Evolutionary conservation across 2,797 vertebrate species (phyloP).

Genomic region (Chiroxiphia lanceolata): DNA sequence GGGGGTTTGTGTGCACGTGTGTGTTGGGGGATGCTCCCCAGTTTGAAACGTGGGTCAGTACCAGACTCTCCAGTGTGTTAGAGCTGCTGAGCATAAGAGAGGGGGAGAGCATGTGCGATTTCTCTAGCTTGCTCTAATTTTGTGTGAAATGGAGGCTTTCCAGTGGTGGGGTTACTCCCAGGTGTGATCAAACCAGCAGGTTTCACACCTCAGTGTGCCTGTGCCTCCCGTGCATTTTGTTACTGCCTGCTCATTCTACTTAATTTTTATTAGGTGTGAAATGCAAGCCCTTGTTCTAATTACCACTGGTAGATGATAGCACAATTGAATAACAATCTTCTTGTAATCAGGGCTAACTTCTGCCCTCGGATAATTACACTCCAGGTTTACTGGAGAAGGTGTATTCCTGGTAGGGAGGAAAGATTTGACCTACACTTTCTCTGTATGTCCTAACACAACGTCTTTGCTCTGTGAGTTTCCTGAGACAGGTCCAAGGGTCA

Average conservation of each 20-base stretch:
- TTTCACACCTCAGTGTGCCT: rapidly evolving
- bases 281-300: background rate
- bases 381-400: background rate
- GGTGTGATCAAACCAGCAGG: background rate
- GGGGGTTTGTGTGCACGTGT: rapidly evolving
- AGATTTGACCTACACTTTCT: background rate
- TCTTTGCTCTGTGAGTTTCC: background rate
- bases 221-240: background rate
- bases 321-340: background rate
- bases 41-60: background rate
- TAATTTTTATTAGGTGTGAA: conserved; percentile 8
- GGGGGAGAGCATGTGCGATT: background rate
- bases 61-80: background rate
- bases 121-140: background rate
- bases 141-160: background rate
- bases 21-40: background rate
- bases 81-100: background rate
- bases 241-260: background rate
- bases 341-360: background rate
- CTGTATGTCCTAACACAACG: rapidly evolving
- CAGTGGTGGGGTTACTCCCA: background rate
- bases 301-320: background rate
- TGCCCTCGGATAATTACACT: background rate
- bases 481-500: background rate
- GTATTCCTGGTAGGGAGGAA: background rate